phyloP scores from a whole-genome alignment of 1,140 invertebrate genomes.

The Pseudoatta argentina region DNA sequence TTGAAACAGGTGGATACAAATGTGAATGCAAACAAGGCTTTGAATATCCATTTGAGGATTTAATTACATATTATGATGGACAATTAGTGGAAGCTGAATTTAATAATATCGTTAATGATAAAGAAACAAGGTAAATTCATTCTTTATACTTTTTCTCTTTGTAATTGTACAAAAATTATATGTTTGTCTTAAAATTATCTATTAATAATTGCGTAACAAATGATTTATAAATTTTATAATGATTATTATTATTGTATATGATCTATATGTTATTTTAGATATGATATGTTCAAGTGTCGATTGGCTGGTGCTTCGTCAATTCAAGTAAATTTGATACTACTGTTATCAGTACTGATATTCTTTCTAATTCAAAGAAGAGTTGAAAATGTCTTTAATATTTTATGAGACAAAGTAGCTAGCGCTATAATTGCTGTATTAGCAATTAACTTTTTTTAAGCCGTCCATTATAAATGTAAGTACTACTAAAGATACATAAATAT shows the following conservation, averaged over 20 bases:
- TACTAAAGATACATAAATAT: not conserved
- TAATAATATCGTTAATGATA: constrained; percentile 92
- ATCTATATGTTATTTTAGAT: constrained; percentile 84
- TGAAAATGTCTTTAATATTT: constrained; percentile 13
- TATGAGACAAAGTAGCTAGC: not conserved
- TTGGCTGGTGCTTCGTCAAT: constrained; percentile 92
- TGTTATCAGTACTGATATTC: constrained; percentile 79
- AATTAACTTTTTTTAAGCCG: constrained; percentile 19
- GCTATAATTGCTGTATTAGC: not conserved
- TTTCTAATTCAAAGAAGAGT: constrained; percentile 74
- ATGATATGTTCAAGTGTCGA: constrained; percentile 96
- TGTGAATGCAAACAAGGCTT: constrained; percentile 99
- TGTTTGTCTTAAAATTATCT: constrained; percentile 8
- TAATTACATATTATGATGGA: constrained; percentile 98
- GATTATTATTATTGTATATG: not conserved
- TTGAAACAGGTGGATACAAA: constrained; percentile 98
- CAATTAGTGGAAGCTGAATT: constrained; percentile 98
- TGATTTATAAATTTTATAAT: not conserved
- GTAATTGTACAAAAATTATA: not conserved
- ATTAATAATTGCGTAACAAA: constrained; percentile 6
- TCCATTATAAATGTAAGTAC: constrained; percentile 36
- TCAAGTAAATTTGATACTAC: constrained; percentile 85
- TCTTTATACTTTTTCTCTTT: not conserved
- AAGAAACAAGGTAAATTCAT: constrained; percentile 89
- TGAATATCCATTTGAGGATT: constrained; percentile 98